phyloP scores from a whole-genome alignment of 1,140 invertebrate genomes.

The Copidosoma floridanum region DNA sequence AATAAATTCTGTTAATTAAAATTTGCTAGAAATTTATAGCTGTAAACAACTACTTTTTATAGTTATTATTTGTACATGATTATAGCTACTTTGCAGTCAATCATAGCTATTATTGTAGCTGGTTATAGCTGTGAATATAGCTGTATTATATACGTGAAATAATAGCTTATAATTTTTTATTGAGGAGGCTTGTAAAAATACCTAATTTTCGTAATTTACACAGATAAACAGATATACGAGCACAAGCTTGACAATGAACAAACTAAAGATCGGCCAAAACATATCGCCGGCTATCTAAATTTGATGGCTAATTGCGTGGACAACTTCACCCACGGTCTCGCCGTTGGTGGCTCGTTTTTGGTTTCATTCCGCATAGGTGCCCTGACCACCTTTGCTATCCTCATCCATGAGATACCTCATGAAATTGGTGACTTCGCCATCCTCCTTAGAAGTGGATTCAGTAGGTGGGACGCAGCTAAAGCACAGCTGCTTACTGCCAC shows the following conservation, averaged over 20 bases:
- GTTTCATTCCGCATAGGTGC: slow-evolving; percentile 83
- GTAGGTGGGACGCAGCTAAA: slow-evolving; percentile 87
- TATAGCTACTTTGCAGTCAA: no score
- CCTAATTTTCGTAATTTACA: no score
- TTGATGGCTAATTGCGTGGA: slow-evolving; percentile 93
- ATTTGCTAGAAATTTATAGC: no score
- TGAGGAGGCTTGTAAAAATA: no score
- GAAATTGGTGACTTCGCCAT: slow-evolving; percentile 98
- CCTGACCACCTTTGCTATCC: slow-evolving; percentile 90
- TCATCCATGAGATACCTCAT: slow-evolving; percentile 97
- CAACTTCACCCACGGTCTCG: slow-evolving; percentile 96
- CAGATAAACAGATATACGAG: neutral
- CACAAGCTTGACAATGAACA: neutral
- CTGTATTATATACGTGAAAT: no score
- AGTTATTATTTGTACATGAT: no score
- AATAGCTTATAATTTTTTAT: no score
- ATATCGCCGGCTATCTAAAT: slow-evolving; percentile 91
- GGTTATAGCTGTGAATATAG: no score
- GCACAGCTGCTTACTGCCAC: slow-evolving; percentile 87
- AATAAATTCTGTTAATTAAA: no score
- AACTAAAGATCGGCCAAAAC: slow-evolving; percentile 41
- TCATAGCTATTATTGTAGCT: no score
- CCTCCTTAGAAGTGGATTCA: slow-evolving; percentile 89
- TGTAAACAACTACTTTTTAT: no score
- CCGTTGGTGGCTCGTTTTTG: slow-evolving; percentile 92